Conservation (phyloP, 2,888 invertebrate genomes). For the Spilosoma lubricipeda region DNA sequence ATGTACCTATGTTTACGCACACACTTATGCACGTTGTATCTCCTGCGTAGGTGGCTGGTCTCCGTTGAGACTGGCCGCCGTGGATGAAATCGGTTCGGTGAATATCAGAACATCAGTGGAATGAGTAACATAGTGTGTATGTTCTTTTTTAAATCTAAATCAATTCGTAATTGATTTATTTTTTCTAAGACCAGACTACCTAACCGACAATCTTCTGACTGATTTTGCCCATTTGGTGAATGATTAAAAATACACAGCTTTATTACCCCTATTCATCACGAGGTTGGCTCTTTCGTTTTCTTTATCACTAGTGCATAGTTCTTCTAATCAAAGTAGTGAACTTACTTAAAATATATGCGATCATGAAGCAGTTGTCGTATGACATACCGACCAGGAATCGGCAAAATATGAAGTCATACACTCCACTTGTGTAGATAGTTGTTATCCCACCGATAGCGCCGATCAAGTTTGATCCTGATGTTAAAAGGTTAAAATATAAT, state of each 20-base stretch:
- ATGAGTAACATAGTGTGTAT: not conserved
- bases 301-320: not conserved
- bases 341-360: slow-evolving; percentile 95
- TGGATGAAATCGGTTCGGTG: too few relatives aligned
- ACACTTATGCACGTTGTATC: too few relatives aligned
- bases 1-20: too few relatives aligned
- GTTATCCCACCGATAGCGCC: slow-evolving; percentile 89
- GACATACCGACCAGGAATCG: slow-evolving; percentile 94
- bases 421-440: slow-evolving; percentile 88
- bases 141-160: not conserved
- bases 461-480: slow-evolving; percentile 88
- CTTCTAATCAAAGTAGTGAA: slow-evolving; percentile 8
- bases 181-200: too few relatives aligned
- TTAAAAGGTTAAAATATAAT: not conserved
- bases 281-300: too few relatives aligned
- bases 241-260: too few relatives aligned
- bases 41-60: too few relatives aligned
- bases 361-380: slow-evolving; percentile 95
- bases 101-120: too few relatives aligned
- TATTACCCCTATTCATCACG: too few relatives aligned
- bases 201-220: too few relatives aligned
- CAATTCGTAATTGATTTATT: not conserved
- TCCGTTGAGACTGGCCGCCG: too few relatives aligned
- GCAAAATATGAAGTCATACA: slow-evolving; percentile 91
- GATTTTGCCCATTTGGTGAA: too few relatives aligned